phyloP scores from a whole-genome alignment of 1,140 invertebrate genomes.

The Drosophila arawakana region DNA sequence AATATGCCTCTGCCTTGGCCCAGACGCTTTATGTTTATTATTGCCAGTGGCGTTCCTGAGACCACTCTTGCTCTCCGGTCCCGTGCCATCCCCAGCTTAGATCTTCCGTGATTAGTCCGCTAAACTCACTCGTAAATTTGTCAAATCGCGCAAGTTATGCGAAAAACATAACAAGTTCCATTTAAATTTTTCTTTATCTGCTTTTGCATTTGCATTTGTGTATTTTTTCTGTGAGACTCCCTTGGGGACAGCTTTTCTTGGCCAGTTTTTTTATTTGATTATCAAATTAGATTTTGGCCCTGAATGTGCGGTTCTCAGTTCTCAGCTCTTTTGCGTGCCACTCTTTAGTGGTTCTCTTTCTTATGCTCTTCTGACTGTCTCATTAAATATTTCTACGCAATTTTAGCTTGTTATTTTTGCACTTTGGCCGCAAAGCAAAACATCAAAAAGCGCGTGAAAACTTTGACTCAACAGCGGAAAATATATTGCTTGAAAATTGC shows the following conservation, averaged over 20 bases:
- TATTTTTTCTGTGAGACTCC: constrained; percentile 29
- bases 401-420: constrained; percentile 73
- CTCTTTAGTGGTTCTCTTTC: constrained; percentile 7
- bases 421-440: constrained; percentile 48
- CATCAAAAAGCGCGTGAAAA: constrained; percentile 79
- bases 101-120: constrained; percentile 75
- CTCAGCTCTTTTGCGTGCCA: not conserved
- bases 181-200: constrained; percentile 36
- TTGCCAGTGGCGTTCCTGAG: constrained; percentile 50
- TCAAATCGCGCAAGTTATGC: constrained; percentile 75
- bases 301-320: constrained; percentile 10
- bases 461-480: constrained; percentile 63
- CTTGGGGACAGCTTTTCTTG: constrained; percentile 51
- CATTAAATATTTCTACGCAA: constrained; percentile 72
- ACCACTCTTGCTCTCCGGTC: not conserved
- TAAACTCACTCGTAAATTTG: constrained; percentile 81
- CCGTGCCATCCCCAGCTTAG: constrained; percentile 25
- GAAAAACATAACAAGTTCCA: constrained; percentile 25
- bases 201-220: constrained; percentile 58
- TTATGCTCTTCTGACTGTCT: not conserved
- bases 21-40: constrained; percentile 48
- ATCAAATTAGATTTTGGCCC: constrained; percentile 71
- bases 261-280: constrained; percentile 75
- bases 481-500: constrained; percentile 79
- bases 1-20: constrained; percentile 29